Conservation (phyloP, 1,140 invertebrate species). For the silkworm (Bombyx mori) region ASM3026992v2 NC_085114.1:14960001-14960500, state of each 20-base stretch:
- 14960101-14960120: conserved; percentile 73
- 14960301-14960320: conserved; percentile 23
- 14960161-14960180: conserved; percentile 79
- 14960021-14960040: conserved; percentile 82
- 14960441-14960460: too few relatives aligned
- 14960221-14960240: conserved; percentile 82
- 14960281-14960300: conserved; percentile 77
- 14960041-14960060: conserved; percentile 78
- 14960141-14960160: conserved; percentile 82
- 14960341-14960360: too few relatives aligned
- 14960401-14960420: too few relatives aligned
- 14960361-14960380: too few relatives aligned
- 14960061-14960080: conserved; percentile 79
- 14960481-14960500: too few relatives aligned
- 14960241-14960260: conserved; percentile 79
- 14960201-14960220: conserved; percentile 80
- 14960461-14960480: too few relatives aligned
- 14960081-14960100: conserved; percentile 76
- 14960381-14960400: too few relatives aligned
- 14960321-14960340: too few relatives aligned
- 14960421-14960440: too few relatives aligned
- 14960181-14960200: conserved; percentile 78
- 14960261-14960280: conserved; percentile 78
- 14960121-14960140: conserved; percentile 78
- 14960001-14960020: conserved; percentile 81